These are phyloP conservation scores for Copidosoma aretas DNA, from an alignment of 2,888 invertebrate genomes.

Conservation along the genomic window DNA sequence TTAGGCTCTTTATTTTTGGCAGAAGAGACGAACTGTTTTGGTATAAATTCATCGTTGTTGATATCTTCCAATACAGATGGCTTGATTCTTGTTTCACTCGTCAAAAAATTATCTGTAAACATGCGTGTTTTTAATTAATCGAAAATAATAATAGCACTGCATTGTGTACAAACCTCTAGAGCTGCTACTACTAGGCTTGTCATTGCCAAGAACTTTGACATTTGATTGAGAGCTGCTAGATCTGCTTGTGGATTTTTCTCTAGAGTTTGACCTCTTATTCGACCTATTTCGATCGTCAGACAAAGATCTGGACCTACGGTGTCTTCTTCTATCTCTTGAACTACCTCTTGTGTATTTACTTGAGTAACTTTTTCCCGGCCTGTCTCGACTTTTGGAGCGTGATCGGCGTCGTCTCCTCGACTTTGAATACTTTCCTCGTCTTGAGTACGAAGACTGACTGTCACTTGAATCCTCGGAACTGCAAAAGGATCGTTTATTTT, in stretches of 20 bases:
- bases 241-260: constrained; percentile 57
- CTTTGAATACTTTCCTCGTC: constrained; percentile 54
- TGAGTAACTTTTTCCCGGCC: constrained; percentile 49
- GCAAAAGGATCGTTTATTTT: background rate
- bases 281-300: constrained; percentile 52
- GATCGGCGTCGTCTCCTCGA: constrained; percentile 54
- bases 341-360: constrained; percentile 50
- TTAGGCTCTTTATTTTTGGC: constrained; percentile 68
- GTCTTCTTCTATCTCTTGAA: constrained; percentile 55
- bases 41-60: constrained; percentile 74
- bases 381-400: constrained; percentile 54
- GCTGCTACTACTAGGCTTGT: constrained; percentile 45
- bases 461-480: constrained; percentile 53
- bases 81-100: constrained; percentile 55
- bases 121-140: background rate
- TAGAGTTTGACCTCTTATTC: constrained; percentile 53
- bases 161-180: constrained; percentile 48
- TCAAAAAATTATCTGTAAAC: constrained; percentile 53
- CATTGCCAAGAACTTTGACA: constrained; percentile 46
- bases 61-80: constrained; percentile 71
- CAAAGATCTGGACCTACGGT: constrained; percentile 51
- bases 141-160: constrained; percentile 5
- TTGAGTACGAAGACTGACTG: constrained; percentile 53
- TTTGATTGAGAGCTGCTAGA: constrained; percentile 57
- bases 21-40: constrained; percentile 66